Evolutionary conservation across 1,140 invertebrate genomes (phyloP).

Genomic region (Lucilia cuprina): DNA sequence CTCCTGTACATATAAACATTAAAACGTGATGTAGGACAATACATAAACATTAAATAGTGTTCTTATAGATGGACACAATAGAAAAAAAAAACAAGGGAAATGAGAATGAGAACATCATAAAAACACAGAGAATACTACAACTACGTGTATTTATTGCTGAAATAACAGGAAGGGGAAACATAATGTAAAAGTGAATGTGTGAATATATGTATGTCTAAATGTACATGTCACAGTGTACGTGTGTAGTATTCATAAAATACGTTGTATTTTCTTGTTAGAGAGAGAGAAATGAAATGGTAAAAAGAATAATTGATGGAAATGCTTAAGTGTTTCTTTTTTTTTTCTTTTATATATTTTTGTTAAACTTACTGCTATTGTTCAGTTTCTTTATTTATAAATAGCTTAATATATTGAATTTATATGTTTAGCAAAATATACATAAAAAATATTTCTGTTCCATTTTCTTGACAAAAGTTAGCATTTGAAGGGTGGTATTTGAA

Average conservation of each 20-base stretch:
- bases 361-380: too few species aligned
- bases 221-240: background rate
- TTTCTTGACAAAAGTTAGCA: background rate
- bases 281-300: background rate
- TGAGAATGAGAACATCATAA: background rate
- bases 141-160: background rate
- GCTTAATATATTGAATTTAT: too few species aligned
- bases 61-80: background rate
- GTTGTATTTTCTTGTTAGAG: background rate
- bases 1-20: background rate
- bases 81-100: background rate
- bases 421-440: too few species aligned
- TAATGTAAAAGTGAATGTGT: background rate
- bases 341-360: too few species aligned
- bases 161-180: background rate
- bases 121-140: background rate
- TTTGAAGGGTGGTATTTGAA: background rate
- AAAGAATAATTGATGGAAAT: background rate
- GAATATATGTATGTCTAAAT: background rate
- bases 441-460: too few species aligned
- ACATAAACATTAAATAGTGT: background rate
- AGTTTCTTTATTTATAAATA: too few species aligned
- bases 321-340: background rate
- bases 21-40: slow-evolving; percentile 1
- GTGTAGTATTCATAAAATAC: background rate